Conservation (phyloP, 2,888 invertebrate species). For the Resseliella maxima region DNA sequence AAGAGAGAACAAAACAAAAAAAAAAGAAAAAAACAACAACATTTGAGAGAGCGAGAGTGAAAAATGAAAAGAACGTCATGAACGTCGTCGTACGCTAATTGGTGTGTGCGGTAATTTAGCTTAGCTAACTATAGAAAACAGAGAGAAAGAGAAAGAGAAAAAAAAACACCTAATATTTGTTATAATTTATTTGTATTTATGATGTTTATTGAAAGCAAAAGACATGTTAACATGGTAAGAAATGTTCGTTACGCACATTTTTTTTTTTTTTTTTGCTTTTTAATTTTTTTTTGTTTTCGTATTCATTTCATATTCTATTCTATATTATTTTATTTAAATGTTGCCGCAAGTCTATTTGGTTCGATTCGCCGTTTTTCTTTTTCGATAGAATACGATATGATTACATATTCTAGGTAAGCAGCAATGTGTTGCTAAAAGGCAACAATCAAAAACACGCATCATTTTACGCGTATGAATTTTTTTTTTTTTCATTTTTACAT, state of each 20-base stretch:
- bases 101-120: slow-evolving; percentile 37
- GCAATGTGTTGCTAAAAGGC: neutral
- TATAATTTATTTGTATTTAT: slow-evolving; percentile 53
- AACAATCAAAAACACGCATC: slow-evolving; percentile 51
- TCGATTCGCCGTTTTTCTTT: slow-evolving; percentile 2
- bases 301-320: neutral
- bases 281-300: neutral
- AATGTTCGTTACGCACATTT: slow-evolving; percentile 46
- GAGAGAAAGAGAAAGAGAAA: no score
- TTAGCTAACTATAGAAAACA: neutral
- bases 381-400: no score
- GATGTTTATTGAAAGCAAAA: slow-evolving; percentile 7
- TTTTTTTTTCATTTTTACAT: no score
- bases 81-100: slow-evolving; percentile 34
- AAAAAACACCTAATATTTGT: slow-evolving; percentile 37
- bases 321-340: neutral
- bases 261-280: neutral
- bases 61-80: neutral
- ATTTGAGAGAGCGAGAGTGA: neutral
- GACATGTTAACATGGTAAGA: slow-evolving; percentile 28
- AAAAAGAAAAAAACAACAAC: neutral
- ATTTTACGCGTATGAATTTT: slow-evolving; percentile 55
- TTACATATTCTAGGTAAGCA: slow-evolving; percentile 3
- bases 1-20: neutral
- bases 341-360: neutral